A percentile compares a stretch with the other conserved stretches of the same genome.
Conservation (phyloP, 2,888 invertebrate genomes). For the Tipula lateralis region DNA sequence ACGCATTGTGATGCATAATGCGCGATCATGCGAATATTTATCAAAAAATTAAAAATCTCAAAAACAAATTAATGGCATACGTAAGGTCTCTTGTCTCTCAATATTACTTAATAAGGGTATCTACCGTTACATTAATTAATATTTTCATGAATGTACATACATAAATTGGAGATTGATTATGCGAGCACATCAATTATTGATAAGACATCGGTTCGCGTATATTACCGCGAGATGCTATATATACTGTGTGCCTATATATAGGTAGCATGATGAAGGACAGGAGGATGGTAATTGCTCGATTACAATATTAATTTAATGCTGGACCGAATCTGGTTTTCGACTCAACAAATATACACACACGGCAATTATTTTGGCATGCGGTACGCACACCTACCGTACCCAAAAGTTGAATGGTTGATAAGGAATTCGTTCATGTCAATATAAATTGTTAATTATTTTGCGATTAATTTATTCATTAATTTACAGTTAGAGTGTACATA, state of each 20-base stretch:
- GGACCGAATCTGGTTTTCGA: neutral
- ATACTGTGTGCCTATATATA: neutral
- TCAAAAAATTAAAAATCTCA: neutral
- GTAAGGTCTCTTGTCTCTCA: neutral
- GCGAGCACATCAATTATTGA: neutral
- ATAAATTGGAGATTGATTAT: neutral
- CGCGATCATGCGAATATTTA: neutral
- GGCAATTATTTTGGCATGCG: neutral
- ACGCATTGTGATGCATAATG: neutral
- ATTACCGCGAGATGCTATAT: too few species aligned
- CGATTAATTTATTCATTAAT: neutral
- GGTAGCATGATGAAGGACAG: neutral
- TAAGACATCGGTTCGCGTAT: neutral
- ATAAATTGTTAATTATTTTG: neutral
- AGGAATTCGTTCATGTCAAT: neutral
- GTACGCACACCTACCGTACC: neutral
- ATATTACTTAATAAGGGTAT: conserved; percentile 13
- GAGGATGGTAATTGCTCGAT: neutral
- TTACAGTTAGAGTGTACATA: neutral
- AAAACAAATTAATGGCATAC: neutral
- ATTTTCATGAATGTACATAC: neutral
- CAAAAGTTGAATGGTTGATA: neutral
- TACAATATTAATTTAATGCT: neutral
- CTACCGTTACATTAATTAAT: neutral
- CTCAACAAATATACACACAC: too few species aligned